Conservation (phyloP, 2,797 vertebrate genomes). For the Margarornis squamiger region DNA sequence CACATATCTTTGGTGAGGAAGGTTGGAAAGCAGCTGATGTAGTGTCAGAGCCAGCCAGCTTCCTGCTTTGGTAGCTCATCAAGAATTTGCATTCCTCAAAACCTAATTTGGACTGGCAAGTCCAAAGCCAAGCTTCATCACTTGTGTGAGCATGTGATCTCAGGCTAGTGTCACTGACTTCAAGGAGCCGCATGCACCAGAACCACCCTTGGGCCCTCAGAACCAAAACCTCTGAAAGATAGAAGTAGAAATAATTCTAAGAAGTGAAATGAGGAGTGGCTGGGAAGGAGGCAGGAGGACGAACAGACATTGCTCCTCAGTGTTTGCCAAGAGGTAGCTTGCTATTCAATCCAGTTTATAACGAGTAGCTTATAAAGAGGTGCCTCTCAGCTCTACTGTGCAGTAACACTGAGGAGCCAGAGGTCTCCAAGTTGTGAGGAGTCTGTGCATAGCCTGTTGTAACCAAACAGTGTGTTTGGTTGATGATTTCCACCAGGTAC, state of each 20-base stretch:
- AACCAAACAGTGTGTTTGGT: background rate
- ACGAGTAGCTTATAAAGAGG: conserved; percentile 41
- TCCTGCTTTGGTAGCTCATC: background rate
- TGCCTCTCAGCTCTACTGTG: conserved; percentile 23
- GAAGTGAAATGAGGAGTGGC: background rate
- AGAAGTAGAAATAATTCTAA: conserved; percentile 18
- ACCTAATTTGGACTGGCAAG: background rate
- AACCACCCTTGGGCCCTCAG: background rate
- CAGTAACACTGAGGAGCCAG: background rate
- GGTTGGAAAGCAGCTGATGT: background rate
- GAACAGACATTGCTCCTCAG: background rate
- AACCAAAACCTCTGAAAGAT: background rate
- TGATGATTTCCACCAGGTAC: conserved; percentile 37
- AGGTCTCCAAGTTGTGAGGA: background rate
- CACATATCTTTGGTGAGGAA: background rate
- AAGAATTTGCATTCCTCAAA: background rate
- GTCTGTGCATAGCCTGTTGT: background rate
- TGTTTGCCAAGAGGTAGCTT: conserved; percentile 58
- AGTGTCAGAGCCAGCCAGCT: background rate
- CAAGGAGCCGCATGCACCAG: background rate
- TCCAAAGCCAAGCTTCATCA: background rate
- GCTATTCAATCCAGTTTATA: conserved; percentile 46
- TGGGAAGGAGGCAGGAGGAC: background rate
- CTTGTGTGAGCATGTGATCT: background rate
- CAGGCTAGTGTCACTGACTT: background rate